Conservation (phyloP, 1,140 invertebrate genomes). For the Prorops nasuta region DNA sequence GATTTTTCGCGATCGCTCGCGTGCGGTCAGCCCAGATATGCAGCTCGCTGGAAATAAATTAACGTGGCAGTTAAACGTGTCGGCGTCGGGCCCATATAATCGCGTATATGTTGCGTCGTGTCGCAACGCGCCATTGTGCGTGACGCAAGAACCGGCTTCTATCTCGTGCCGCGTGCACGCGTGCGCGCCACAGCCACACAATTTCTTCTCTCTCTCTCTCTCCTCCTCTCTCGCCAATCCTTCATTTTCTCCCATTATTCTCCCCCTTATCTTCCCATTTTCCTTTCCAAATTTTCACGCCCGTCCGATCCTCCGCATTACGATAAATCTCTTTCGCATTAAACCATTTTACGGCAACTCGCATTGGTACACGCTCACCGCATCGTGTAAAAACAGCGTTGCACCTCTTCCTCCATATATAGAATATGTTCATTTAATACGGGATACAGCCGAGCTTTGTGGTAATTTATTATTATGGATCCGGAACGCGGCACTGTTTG, state of each 20-base stretch:
- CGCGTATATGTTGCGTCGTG: conserved; percentile 24
- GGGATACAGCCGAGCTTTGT: too few species aligned
- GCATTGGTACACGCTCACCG: too few species aligned
- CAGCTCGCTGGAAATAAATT: conserved; percentile 47
- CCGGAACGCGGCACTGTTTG: too few species aligned
- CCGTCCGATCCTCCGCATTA: too few species aligned
- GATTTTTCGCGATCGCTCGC: conserved; percentile 37
- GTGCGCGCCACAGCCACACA: conserved; percentile 3
- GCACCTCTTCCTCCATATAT: too few species aligned
- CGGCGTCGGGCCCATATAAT: conserved; percentile 34
- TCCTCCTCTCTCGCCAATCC: background rate
- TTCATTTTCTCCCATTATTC: conserved; percentile 1
- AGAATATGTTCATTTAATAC: too few species aligned
- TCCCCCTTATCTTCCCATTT: conserved; percentile 11
- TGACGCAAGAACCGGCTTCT: conserved; percentile 34
- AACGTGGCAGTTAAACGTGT: conserved; percentile 45
- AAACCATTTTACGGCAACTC: too few species aligned
- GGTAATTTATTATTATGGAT: too few species aligned
- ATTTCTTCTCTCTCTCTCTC: background rate
- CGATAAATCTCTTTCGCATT: too few species aligned
- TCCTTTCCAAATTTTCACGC: too few species aligned
- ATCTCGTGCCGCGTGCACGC: conserved; percentile 16
- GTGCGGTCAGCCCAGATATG: conserved; percentile 38
- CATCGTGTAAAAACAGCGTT: too few species aligned
- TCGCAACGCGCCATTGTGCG: conserved; percentile 49